These are phyloP conservation scores for Melopsittacus undulatus DNA, from an alignment of 2,797 vertebrate genomes.

Conservation along the genomic window DNA sequence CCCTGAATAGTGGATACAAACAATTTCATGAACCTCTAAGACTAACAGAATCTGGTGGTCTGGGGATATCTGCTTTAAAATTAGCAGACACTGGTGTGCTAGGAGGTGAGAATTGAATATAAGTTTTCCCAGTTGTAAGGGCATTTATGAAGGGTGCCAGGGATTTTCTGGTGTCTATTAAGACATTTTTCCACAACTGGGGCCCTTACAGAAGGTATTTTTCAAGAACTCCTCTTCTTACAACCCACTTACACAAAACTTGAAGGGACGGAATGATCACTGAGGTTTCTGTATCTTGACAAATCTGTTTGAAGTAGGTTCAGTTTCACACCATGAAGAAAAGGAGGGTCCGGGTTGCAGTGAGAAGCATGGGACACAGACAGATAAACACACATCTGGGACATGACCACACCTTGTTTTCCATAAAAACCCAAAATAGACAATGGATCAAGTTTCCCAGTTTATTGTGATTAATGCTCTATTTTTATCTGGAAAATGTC, in stretches of 20 bases:
- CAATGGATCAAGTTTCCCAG: background rate
- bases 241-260: background rate
- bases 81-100: background rate
- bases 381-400: background rate
- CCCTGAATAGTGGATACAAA: background rate
- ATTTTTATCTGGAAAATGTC: background rate
- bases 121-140: background rate
- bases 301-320: background rate
- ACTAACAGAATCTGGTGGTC: background rate
- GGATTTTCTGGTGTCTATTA: background rate
- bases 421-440: background rate
- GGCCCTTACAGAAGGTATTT: background rate
- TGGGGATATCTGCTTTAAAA: background rate
- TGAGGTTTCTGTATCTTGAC: background rate
- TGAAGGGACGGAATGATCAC: background rate
- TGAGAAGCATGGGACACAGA: background rate
- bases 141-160: background rate
- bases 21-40: background rate
- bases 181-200: fast-evolving
- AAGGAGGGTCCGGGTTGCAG: fast-evolving
- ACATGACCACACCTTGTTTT: background rate
- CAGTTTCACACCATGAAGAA: background rate
- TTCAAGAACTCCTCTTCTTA: background rate
- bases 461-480: background rate
- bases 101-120: background rate